Base-by-base conservation (phyloP, 2,888 invertebrate species). In the Leptura quadrifasciata region DNA sequence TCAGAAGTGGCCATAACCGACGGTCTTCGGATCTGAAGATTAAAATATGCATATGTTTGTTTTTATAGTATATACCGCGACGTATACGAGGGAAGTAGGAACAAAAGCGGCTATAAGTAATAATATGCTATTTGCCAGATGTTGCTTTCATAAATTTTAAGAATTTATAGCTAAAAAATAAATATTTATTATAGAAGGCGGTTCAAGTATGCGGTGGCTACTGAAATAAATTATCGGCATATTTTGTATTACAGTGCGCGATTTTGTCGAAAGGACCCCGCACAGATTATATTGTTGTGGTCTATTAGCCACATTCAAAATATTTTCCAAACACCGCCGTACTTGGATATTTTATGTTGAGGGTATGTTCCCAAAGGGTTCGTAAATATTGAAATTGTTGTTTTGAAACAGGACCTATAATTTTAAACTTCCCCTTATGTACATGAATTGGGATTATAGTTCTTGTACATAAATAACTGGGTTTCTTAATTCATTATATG, bases 21-120 rank as follows among this genome's bases (percentile, higher is more conserved):
- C 60, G 39, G 74, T 52, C 54, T 67, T 54, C 24, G 52, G 8
- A 17, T n/a, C n/a, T 6, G 20, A 54, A 52, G 65, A 68, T 68
- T 68, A 68, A 68, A 68, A 68, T 57, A 68, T 55, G 68, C 10
- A 31, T 68, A 47, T 47, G 47, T 47, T 47, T 47, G 47, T 47
- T 47, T 47, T 47, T n/a, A 47, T n/a, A n/a, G 47, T 3, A 47
- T 47, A n/a, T 6, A 12, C 12, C 39, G 12, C 39, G 24, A 24
- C 27, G 6, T 31, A 47, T n/a, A 47, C 47, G 4, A 12, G 47
- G 47, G 47, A n/a, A n/a, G 2, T n/a, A n/a, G 15, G 39, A 39
- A 39, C 39, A 39, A 47, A n/a, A 12, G 47, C n/a, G 47, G 10
- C 12, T 47, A 24, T 31, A 31, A 47, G 10, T n/a, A n/a, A n/a